Percentiles rank a stretch among this genome's conserved stretches.
phyloP scores from a whole-genome alignment of 1,140 invertebrate species.

The Formica selysi region DNA sequence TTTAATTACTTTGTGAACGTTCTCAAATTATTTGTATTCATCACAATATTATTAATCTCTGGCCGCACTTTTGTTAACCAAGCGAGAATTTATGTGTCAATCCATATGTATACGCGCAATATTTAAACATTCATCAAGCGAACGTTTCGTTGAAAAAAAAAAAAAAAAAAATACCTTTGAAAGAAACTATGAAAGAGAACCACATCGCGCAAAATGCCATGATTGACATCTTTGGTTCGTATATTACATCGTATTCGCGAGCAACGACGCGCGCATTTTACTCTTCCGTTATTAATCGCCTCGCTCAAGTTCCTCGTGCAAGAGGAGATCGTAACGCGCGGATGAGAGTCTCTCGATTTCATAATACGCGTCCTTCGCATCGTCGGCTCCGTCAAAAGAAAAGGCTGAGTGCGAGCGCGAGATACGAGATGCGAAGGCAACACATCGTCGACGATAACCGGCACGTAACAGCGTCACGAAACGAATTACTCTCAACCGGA shows the following conservation, averaged over 20 bases:
- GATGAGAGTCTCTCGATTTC: constrained; percentile 40
- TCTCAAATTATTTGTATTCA: neutral
- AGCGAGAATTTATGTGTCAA: neutral
- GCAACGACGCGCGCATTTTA: constrained; percentile 36
- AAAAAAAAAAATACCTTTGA: too few species aligned
- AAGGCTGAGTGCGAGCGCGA: neutral
- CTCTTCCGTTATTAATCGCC: constrained; percentile 42
- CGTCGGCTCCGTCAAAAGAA: constrained; percentile 33
- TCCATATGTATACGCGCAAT: neutral
- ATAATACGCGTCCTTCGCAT: constrained; percentile 54
- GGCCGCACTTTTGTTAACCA: neutral
- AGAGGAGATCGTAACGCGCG: constrained; percentile 32
- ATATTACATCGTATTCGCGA: neutral
- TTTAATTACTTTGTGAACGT: too few species aligned
- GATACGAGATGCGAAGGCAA: constrained; percentile 23
- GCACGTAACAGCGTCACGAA: constrained; percentile 20
- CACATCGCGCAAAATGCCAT: neutral
- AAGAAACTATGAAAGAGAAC: neutral
- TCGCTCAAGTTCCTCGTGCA: constrained; percentile 12
- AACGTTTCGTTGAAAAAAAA: neutral
- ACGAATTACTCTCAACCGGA: constrained; percentile 26
- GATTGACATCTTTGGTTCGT: constrained; percentile 33
- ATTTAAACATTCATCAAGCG: neutral
- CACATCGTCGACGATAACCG: neutral
- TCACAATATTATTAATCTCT: neutral